phyloP scores from a whole-genome alignment of 2,888 invertebrate species.

The Drosophila fulvimacula region DNA sequence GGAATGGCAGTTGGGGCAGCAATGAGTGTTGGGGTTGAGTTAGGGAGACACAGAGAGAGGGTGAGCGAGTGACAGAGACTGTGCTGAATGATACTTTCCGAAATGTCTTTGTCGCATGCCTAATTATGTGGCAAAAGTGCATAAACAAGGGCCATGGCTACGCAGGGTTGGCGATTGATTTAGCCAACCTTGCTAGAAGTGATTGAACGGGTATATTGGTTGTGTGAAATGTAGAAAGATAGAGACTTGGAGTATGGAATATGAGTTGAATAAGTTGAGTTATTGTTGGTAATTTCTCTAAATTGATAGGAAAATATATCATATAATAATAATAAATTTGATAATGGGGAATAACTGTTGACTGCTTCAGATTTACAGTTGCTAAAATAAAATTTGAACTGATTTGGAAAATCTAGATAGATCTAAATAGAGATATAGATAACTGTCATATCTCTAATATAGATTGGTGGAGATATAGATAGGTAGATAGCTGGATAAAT shows the following conservation, averaged over 20 bases:
- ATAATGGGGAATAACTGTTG: too few relatives aligned
- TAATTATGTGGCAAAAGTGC: slow-evolving; percentile 77
- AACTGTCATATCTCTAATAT: too few relatives aligned
- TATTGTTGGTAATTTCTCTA: too few relatives aligned
- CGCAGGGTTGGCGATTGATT: slow-evolving; percentile 26
- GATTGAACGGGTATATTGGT: not conserved
- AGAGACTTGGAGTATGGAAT: not conserved
- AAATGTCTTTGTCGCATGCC: slow-evolving; percentile 65
- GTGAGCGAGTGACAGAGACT: not conserved
- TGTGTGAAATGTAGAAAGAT: not conserved
- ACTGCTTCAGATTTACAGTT: too few relatives aligned
- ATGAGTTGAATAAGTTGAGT: too few relatives aligned
- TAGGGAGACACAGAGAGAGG: not conserved
- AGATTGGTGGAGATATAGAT: too few relatives aligned
- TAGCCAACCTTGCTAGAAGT: slow-evolving; percentile 18
- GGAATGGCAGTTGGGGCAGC: not conserved
- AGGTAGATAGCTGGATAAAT: not conserved
- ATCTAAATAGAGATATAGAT: not conserved
- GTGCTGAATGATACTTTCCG: slow-evolving; percentile 31
- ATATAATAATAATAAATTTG: too few relatives aligned
- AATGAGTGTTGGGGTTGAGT: not conserved
- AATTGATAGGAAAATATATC: too few relatives aligned
- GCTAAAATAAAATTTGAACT: too few relatives aligned
- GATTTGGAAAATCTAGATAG: not conserved
- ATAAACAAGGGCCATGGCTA: slow-evolving; percentile 18